Evolutionary conservation across 1,140 invertebrate genomes (phyloP).

Genomic region (Sitobion miscanthi): DNA sequence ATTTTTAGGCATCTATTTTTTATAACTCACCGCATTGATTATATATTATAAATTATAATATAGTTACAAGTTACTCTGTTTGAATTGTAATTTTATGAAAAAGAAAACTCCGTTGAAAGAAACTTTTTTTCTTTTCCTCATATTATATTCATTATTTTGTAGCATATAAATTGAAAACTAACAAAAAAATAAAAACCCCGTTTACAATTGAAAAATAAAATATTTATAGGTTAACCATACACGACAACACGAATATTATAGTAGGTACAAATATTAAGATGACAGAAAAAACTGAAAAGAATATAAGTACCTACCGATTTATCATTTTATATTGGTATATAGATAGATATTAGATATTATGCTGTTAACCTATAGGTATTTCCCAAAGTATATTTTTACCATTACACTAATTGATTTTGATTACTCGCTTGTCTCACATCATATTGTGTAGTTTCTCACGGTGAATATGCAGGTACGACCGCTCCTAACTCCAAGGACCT

Average conservation of each 20-base stretch:
- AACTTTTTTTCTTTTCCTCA: neutral
- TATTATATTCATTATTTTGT: neutral
- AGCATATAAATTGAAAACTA: neutral
- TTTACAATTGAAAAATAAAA: slow-evolving; percentile 4
- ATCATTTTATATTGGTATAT: neutral
- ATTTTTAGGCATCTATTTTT: neutral
- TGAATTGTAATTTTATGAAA: neutral
- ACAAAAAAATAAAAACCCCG: neutral
- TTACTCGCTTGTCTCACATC: no score
- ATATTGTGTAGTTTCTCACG: no score
- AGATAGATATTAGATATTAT: no score
- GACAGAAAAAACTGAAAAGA: neutral
- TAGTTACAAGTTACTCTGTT: neutral
- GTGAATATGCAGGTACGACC: no score
- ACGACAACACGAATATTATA: no score
- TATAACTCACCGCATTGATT: neutral
- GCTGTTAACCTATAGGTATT: no score
- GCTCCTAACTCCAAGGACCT: no score
- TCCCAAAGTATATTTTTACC: no score
- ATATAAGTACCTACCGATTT: no score
- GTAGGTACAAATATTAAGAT: neutral
- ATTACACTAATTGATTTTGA: no score
- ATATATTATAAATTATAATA: neutral
- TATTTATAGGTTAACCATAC: neutral
- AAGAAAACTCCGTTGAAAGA: neutral